Percentiles rank a stretch among this genome's conserved stretches.
These are phyloP conservation scores for Spisula subtruncata DNA, from an alignment of 2,888 invertebrate species.

Conservation along the genomic window DNA sequence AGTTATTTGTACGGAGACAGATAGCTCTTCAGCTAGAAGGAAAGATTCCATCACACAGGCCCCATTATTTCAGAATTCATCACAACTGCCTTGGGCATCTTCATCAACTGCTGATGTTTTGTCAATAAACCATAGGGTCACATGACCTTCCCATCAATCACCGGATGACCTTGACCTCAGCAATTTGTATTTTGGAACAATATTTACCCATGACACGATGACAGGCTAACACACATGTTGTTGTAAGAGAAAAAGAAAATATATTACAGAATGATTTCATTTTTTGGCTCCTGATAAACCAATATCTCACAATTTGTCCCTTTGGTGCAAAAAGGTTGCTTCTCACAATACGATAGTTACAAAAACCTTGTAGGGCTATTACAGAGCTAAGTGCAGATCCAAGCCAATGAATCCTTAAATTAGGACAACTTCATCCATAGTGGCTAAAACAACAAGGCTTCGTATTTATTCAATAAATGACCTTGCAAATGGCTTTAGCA, in stretches of 20 bases:
- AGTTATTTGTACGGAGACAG: slow-evolving; percentile 34
- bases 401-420: slow-evolving; percentile 4
- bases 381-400: background rate
- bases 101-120: slow-evolving; percentile 44
- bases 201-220: slow-evolving; percentile 34
- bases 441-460: background rate
- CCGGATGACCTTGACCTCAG: slow-evolving; percentile 39
- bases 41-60: slow-evolving; percentile 36
- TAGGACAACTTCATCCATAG: background rate
- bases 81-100: slow-evolving; percentile 34
- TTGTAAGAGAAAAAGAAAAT: background rate
- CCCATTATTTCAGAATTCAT: slow-evolving; percentile 50
- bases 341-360: background rate
- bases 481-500: slow-evolving; percentile 24
- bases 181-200: slow-evolving; percentile 46
- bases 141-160: slow-evolving; percentile 52
- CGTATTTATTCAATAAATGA: background rate
- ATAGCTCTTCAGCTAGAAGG: slow-evolving; percentile 16
- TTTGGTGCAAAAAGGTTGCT: no score
- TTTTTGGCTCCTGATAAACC: background rate
- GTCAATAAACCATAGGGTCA: slow-evolving; percentile 47
- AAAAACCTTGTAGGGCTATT: no score
- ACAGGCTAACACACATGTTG: background rate
- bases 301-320: background rate
- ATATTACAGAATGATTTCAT: background rate